These are phyloP conservation scores for Acanthoscelides obtectus DNA, from an alignment of 2,888 invertebrate species.

Conservation along the genomic window DNA sequence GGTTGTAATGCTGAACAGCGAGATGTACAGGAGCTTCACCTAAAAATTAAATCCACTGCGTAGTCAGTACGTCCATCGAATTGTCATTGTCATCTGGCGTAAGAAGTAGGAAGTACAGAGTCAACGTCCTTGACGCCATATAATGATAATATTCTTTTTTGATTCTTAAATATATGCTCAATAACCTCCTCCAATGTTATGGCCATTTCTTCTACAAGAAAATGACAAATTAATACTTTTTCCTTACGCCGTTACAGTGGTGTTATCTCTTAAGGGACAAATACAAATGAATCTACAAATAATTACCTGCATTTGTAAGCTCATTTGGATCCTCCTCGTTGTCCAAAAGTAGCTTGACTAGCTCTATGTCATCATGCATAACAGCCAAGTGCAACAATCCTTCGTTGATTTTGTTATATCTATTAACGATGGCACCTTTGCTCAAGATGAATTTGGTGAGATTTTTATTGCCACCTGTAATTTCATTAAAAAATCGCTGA, in stretches of 20 bases:
- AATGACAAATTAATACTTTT: too few species aligned
- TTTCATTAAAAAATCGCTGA: too few species aligned
- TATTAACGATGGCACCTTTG: constrained; percentile 19
- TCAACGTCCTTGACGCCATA: too few species aligned
- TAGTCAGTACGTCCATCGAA: not conserved
- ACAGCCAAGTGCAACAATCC: constrained; percentile 24
- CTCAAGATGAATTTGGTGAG: constrained; percentile 22
- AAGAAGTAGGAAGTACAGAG: too few species aligned
- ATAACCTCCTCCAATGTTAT: too few species aligned
- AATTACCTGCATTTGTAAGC: constrained; percentile 15
- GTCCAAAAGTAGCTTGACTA: constrained; percentile 18
- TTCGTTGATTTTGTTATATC: constrained; percentile 21
- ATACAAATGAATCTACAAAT: not conserved
- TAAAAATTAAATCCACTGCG: constrained; percentile 6
- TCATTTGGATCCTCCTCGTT: constrained; percentile 15
- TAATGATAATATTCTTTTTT: too few species aligned
- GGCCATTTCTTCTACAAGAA: too few species aligned
- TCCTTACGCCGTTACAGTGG: too few species aligned
- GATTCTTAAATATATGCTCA: too few species aligned
- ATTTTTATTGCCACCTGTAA: constrained; percentile 8
- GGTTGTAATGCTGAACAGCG: constrained; percentile 16
- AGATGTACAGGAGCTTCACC: constrained; percentile 20
- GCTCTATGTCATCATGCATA: constrained; percentile 12
- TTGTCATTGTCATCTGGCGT: not conserved
- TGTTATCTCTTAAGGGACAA: not conserved